Evolutionary conservation across 2,888 invertebrate genomes (phyloP), one percentile per base, ranked within the genome.

Genomic region (Empis livida): DNA sequence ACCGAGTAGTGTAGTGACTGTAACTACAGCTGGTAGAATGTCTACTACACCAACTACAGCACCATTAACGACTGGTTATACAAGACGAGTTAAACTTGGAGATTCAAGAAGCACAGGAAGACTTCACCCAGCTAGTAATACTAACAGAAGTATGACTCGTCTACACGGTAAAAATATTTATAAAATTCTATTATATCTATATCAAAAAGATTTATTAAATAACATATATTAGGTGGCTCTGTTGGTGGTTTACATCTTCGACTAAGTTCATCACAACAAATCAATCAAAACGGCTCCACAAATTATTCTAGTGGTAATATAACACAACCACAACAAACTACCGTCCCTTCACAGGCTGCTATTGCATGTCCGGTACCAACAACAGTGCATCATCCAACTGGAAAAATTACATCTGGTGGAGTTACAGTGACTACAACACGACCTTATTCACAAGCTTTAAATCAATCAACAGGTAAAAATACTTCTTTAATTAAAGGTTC

Each of bases 241-340:
- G 82, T 84, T 13, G 83, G 84, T 10, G 86, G 85, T 1, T 71
- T 86, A 5, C 85, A 86, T 63, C 86, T 86, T 10, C 75, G 85
- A 37, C 64, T 87, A 50, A 84, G 84, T 51, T 84, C 84, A 13
- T 84, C 84, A 38, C 84, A 86, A 61, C 80, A 82, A 63, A 84
- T 84, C 56, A 82, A 83, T 61, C 23, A 73, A 48, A 75, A 73
- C n/a, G 71, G 72, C 45, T 59, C 62, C n/a, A 57, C 58, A 47
- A 54, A 52, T 50, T 61, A 58, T 47, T 65, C 65, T 45, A 67
- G 62, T 47, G 59, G 65, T 11, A 60, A 51, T 23, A 45, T 48
- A 30, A 42, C 41, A 14, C 45, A 45, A 31, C 46, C 43, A 14
- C 48, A 48, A 35, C 35, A 35, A 35, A 11, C 10, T 5, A 13